Conservation (phyloP, 2,888 invertebrate species). For the Hemaris fuciformis region DNA sequence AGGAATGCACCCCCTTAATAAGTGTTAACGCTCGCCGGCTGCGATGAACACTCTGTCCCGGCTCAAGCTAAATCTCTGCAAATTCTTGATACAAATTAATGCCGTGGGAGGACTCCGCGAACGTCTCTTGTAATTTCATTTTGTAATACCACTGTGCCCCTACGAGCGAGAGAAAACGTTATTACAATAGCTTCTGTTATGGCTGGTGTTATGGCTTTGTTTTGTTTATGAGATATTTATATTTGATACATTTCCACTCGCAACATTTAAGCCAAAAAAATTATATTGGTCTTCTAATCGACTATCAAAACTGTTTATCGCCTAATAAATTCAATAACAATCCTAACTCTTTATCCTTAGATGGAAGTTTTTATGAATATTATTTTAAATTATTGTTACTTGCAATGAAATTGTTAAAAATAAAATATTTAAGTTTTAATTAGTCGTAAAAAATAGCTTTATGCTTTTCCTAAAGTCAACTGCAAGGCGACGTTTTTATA, state of each 20-base stretch:
- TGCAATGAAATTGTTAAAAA: too few species aligned
- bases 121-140: conserved; percentile 74
- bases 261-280: background rate
- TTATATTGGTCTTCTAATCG: background rate
- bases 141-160: conserved; percentile 56
- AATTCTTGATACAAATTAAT: conserved; percentile 82
- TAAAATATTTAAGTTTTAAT: too few species aligned
- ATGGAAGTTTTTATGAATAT: too few species aligned
- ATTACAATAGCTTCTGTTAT: conserved; percentile 35
- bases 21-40: conserved; percentile 80
- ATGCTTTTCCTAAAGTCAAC: too few species aligned
- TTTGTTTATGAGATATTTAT: conserved; percentile 17
- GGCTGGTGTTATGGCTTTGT: conserved; percentile 32
- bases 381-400: too few species aligned
- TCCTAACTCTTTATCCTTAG: too few species aligned
- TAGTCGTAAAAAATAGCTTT: too few species aligned
- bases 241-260: background rate
- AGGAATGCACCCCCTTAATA: conserved; percentile 81
- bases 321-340: too few species aligned
- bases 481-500: too few species aligned
- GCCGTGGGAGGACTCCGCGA: conserved; percentile 64
- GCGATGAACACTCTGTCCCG: conserved; percentile 73
- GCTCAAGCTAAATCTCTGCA: conserved; percentile 80
- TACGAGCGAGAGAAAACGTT: conserved; percentile 42
- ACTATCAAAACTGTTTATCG: background rate